A percentile compares a stretch with the other conserved stretches of the same genome.
phyloP scores from a whole-genome alignment of 2,797 vertebrate species.

The Rhinichthys osculus region DNA sequence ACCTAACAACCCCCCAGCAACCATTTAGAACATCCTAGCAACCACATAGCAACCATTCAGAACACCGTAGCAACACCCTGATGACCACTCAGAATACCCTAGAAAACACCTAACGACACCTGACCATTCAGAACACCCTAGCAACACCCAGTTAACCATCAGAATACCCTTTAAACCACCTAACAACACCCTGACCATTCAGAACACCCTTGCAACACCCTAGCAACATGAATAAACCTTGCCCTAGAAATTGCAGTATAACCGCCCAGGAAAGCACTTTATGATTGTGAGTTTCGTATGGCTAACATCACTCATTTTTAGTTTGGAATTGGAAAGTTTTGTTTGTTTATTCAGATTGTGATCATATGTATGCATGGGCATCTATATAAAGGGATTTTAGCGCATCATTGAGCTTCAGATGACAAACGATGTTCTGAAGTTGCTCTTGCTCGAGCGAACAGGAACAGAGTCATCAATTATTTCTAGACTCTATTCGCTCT shows the following conservation, averaged over 20 bases:
- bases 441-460: neutral
- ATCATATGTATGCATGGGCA: neutral
- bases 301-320: neutral
- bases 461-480: constrained; percentile 14
- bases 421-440: constrained; percentile 2
- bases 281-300: neutral
- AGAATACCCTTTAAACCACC: neutral
- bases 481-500: neutral
- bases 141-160: neutral
- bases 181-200: neutral
- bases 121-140: neutral
- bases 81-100: rapidly evolving
- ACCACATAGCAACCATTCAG: neutral
- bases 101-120: neutral
- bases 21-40: neutral
- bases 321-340: neutral
- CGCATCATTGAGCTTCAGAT: constrained; percentile 8
- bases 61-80: neutral
- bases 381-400: constrained; percentile 41
- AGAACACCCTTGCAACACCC: neutral
- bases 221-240: neutral
- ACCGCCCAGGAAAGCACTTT: neutral
- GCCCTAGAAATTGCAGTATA: neutral
- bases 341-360: neutral
- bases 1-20: neutral